Base-by-base conservation (phyloP, 1,140 invertebrate genomes). In the Macrotrachela quadricornifera region DNA sequence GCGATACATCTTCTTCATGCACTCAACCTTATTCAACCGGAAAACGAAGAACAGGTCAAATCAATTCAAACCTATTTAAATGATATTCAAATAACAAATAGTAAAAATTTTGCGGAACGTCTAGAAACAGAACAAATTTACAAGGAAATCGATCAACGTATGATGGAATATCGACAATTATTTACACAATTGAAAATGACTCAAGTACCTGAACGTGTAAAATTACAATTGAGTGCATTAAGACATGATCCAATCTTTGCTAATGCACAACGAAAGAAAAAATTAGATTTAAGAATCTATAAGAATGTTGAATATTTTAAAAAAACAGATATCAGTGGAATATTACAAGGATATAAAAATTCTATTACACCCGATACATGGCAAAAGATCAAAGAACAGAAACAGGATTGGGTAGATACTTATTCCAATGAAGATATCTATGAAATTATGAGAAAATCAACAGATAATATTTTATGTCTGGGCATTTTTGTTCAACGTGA, bases 251-350 rank as follows among this genome's bases (percentile, higher is more conserved):
- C 47, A 39, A 17, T 37, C 38, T 49, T 49, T 40, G 47, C 47
- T 16, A 49, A 49, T 49, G 15, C 39, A 39, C 38, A 40, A 13
- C 38, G 47, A 15, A 37, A 16, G 18, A 49, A 49, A 49, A 39
- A 39, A 39, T 17, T 49, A 40, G 47, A 49, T 17, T 49, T 49
- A 49, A 14, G 47, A 6, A 13, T 49, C 38, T 39, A 40, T 38
- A 49, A 49, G 39, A 49, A 49, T 49, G 47, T 49, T 18, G 47
- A 49, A 17, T 49, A 49, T 49, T 49, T 49, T 12, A n/a, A 37
- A 39, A 40, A 40, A 40, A 49, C 47, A 39, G 47, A 49, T 40
- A 49, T 49, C 18, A 49, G 47, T 40, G 47, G 38, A 14, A 49
- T 49, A 17, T 38, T 49, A 49, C 36, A 49, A 14, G 47, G 47